These are phyloP conservation scores for Hydra vulgaris DNA, from an alignment of 30 jellyfish, hydroid and myxozoan species.

Conservation along the genomic window DNA sequence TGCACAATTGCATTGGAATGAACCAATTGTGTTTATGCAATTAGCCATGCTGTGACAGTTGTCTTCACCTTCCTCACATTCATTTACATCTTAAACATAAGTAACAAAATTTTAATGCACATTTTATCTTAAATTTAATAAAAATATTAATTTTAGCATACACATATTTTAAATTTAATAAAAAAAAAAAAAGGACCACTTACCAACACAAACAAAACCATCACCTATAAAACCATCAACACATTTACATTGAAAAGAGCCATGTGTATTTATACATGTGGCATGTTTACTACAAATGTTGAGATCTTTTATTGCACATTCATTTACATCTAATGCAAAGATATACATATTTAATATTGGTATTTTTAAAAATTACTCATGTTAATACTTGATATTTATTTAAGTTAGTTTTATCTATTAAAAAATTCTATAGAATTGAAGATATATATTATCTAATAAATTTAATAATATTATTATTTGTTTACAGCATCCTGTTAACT, in stretches of 20 bases:
- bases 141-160: too few species aligned
- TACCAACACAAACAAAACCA: conserved; percentile 48
- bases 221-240: conserved; percentile 46
- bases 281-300: conserved; percentile 29
- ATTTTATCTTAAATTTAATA: neutral
- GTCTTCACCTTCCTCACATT: conserved; percentile 37
- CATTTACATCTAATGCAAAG: conserved; percentile 28
- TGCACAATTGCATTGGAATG: conserved; percentile 38
- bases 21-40: conserved; percentile 48
- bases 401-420: too few species aligned
- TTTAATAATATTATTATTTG: too few species aligned
- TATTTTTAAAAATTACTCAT: neutral
- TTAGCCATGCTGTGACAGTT: conserved; percentile 40
- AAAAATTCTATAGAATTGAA: too few species aligned
- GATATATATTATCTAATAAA: too few species aligned
- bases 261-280: conserved; percentile 28
- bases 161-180: neutral
- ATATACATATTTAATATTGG: too few species aligned
- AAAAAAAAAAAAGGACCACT: neutral
- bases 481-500: too few species aligned
- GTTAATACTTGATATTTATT: too few species aligned
- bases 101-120: neutral
- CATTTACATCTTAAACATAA: conserved; percentile 43
- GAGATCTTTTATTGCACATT: conserved; percentile 5
- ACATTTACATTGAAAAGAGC: conserved; percentile 32